These are phyloP conservation scores for Sarcophaga caerulescens DNA, from an alignment of 2,888 invertebrate genomes.

Conservation along the genomic window DNA sequence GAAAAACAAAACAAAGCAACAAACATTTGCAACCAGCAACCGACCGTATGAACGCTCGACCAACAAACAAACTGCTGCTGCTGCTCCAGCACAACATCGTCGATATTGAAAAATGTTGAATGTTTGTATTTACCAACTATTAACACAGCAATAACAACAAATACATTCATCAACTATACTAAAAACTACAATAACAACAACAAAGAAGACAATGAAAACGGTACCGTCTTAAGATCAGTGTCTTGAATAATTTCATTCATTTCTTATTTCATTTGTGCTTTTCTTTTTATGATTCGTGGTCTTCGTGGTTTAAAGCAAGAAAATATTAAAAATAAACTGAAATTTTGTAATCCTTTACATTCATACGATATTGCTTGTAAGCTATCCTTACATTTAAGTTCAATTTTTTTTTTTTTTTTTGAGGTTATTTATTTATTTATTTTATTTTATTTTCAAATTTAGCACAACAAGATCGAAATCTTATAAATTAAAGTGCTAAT, in stretches of 20 bases:
- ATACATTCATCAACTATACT: not conserved
- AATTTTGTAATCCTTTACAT: too few species aligned
- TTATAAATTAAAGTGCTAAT: too few species aligned
- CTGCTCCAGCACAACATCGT: not conserved
- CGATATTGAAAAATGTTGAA: conserved; percentile 44
- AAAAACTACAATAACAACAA: conserved; percentile 15
- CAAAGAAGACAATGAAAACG: not conserved
- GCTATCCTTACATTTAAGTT: too few species aligned
- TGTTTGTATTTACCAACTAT: conserved; percentile 53
- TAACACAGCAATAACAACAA: conserved; percentile 47
- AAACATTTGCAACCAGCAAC: not conserved
- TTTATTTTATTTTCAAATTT: too few species aligned
- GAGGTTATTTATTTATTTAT: too few species aligned
- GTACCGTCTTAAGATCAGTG: conserved; percentile 32
- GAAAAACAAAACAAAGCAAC: conserved; percentile 6
- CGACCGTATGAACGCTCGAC: not conserved
- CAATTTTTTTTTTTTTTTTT: too few species aligned
- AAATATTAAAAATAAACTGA: too few species aligned
- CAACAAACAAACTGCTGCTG: conserved; percentile 2
- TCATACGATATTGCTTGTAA: too few species aligned
- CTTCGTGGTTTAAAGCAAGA: not conserved
- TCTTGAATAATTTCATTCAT: conserved; percentile 20
- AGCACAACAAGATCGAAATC: too few species aligned
- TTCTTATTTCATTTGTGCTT: too few species aligned
- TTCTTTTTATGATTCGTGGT: too few species aligned